Evolutionary conservation across 2,797 vertebrate species (phyloP), one percentile per base, ranked within the genome.

Genomic region (Fistularia tabacaria): DNA sequence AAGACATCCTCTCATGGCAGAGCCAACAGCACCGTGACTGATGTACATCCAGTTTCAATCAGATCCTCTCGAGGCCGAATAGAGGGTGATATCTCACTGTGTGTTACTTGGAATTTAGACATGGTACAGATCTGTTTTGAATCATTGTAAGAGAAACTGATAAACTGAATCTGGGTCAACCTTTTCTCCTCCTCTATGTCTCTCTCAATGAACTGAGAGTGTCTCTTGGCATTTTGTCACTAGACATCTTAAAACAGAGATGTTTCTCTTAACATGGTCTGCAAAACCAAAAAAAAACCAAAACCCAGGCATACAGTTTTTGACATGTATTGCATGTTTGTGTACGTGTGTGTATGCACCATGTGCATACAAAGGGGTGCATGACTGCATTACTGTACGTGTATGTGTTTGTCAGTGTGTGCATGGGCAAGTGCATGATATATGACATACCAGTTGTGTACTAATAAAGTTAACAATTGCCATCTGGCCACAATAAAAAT

Each of bases 381-480:
- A 25, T 25, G 2, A 8, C 25, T 52, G n/a, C n/a, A 9, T 9
- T 4, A 5, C 38, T 42, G 7, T 25, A 15, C 9, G 15, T 12
- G 36, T 1, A 10, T 13, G 13, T 38, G 41, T 9, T 25, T 49
- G 44, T 47, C 48, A 59, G 49, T 54, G 44, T 37, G 14, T 38
- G 13, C 44, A 25, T 40, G 47, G 25, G 51, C 36, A 15, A 68
- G 62, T 57, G 70, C 64, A 70, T 75, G 75, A 9, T 25, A 25
- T 25, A 25, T 25, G 25, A 3, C 25, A 25, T 74, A 66, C 69
- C 71, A 77, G 69, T 83, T 86, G 79, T 81, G 67, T 79, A 81
- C 66, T 81, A 88, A 86, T 86, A 87, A 83, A 79, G 58, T 66
- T 85, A 87, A 89, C 85, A 64, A 78, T 66, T 74, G 42, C 79